phyloP scores from a whole-genome alignment of 2,888 invertebrate genomes.

The Pristionchus exspectatus region DNA sequence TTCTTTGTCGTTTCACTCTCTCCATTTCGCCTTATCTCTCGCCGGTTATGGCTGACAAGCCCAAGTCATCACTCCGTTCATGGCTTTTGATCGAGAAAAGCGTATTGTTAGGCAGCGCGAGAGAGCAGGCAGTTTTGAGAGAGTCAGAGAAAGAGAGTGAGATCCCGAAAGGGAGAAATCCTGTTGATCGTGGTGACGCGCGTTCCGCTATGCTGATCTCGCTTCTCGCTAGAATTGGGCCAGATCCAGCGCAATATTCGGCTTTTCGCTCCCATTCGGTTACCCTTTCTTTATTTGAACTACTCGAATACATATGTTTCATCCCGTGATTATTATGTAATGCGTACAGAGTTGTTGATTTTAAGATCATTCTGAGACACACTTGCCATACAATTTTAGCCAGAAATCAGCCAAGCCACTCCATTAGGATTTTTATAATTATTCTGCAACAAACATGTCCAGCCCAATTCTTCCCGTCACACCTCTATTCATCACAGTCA shows the following conservation, averaged over 20 bases:
- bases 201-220: constrained; percentile 22
- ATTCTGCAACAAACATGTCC: neutral
- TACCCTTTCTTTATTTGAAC: neutral
- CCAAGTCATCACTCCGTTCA: neutral
- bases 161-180: neutral
- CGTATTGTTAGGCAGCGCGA: neutral
- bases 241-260: neutral
- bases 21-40: neutral
- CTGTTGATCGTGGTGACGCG: constrained; percentile 34
- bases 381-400: too few relatives aligned
- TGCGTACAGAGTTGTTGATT: too few relatives aligned
- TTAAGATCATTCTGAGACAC: too few relatives aligned
- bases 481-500: neutral
- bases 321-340: too few relatives aligned
- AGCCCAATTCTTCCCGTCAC: neutral
- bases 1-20: neutral
- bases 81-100: neutral
- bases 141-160: neutral
- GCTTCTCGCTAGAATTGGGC: neutral
- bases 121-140: neutral
- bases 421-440: too few relatives aligned
- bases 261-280: neutral
- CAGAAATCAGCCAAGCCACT: too few relatives aligned
- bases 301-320: too few relatives aligned
- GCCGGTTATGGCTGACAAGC: too few relatives aligned